Percentiles rank a stretch among this genome's conserved stretches.
These are phyloP conservation scores for Mylabris sibirica DNA, from an alignment of 2,888 invertebrate genomes.

Conservation along the genomic window DNA sequence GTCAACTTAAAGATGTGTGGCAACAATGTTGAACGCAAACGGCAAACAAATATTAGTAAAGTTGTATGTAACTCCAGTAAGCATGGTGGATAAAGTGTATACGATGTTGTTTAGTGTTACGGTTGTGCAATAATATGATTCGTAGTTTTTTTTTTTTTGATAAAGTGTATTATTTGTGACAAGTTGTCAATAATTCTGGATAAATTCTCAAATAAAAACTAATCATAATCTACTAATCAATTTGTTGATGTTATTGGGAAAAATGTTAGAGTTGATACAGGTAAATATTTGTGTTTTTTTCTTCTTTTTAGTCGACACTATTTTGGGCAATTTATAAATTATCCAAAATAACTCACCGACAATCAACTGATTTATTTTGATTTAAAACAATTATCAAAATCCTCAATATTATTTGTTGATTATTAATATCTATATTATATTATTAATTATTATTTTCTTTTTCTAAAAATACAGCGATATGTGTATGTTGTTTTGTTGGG, in stretches of 20 bases:
- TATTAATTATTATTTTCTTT: not conserved
- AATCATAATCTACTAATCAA: not conserved
- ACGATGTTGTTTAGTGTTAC: conserved; percentile 42
- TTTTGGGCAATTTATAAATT: not conserved
- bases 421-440: no score
- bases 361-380: not conserved
- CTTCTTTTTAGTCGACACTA: not conserved
- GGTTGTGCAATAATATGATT: conserved; percentile 35
- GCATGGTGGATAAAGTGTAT: conserved; percentile 47
- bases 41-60: conserved; percentile 51
- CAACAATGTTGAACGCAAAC: conserved; percentile 45
- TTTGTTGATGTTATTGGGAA: not conserved
- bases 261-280: not conserved
- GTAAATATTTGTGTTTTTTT: conserved; percentile 3
- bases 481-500: not conserved
- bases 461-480: not conserved
- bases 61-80: conserved; percentile 47
- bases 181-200: not conserved
- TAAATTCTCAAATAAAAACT: not conserved
- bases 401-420: no score
- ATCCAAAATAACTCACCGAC: not conserved
- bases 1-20: conserved; percentile 20
- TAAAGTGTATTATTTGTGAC: not conserved
- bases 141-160: conserved; percentile 18
- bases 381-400: not conserved